A percentile compares a stretch with the other conserved stretches of the same genome.
Conservation (phyloP, 2,888 invertebrate genomes). For the Pseudococcus longispinus region DNA sequence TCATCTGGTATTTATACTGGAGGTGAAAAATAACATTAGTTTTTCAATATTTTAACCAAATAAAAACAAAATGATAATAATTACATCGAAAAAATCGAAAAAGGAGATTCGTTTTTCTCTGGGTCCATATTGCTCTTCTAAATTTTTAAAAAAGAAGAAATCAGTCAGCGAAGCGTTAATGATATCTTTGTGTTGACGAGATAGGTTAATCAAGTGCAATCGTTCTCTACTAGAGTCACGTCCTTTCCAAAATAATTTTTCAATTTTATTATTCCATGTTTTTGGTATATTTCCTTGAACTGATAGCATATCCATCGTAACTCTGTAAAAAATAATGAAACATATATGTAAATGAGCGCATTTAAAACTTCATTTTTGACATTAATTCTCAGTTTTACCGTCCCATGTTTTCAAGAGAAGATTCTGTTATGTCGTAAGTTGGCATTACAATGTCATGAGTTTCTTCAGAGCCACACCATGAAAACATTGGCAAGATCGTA, state of each 20-base stretch:
- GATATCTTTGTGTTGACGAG: conserved; percentile 76
- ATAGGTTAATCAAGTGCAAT: conserved; percentile 80
- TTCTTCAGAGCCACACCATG: conserved; percentile 93
- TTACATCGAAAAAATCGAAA: conserved; percentile 92
- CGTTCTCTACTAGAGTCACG: conserved; percentile 88
- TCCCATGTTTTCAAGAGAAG: conserved; percentile 91
- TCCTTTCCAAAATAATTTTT: conserved; percentile 89
- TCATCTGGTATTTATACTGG: conserved; percentile 94
- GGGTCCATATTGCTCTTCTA: conserved; percentile 85
- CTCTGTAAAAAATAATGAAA: conserved; percentile 67
- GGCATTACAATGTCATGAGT: conserved; percentile 90
- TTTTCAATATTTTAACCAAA: neutral
- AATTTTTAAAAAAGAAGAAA: conserved; percentile 92
- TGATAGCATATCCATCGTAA: conserved; percentile 87
- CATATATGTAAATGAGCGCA: conserved; percentile 45
- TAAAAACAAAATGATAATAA: neutral
- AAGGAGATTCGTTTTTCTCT: conserved; percentile 85
- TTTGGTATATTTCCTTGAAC: conserved; percentile 80
- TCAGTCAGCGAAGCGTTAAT: conserved; percentile 92
- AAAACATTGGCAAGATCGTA: conserved; percentile 79
- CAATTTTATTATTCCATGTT: conserved; percentile 76
- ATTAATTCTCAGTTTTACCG: conserved; percentile 67
- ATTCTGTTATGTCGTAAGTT: conserved; percentile 93
- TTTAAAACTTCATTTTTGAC: neutral
- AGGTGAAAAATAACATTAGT: conserved; percentile 59